Base-by-base conservation (phyloP, 2,113 vertebrate genomes). In the Spilogale gracilis region DNA sequence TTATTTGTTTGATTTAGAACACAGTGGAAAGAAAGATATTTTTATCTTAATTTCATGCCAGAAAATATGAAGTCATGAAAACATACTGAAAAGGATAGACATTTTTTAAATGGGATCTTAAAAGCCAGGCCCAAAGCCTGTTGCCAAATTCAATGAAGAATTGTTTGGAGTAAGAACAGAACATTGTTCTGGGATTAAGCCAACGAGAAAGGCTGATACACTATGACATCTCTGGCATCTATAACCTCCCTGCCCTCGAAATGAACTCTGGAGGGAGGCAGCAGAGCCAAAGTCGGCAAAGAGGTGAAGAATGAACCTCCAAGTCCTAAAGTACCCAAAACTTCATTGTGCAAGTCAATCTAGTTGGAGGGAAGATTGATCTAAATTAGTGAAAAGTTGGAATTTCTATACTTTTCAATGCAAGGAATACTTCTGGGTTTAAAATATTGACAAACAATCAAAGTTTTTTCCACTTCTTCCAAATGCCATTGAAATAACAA, bases 11-110 rank as follows among this genome's bases (percentile, higher is more conserved):
- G 30, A 94, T 93, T 97, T 89, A 97, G 50, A 93, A 94, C 43
- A 67, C 89, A 32, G 48, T 96, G 76, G 96, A 93, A 95, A 97
- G 67, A 87, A 86, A 95, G 87, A 96, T 89, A 96, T 89, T 97
- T 92, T 96, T 92, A 81, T 90, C 56, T 94, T 80, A 81, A 94
- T 85, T 94, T 96, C 65, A 97, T 43, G 92, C 76, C 79, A 96
- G 78, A 82, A 98, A 98, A 95, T 43, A 97, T 60, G 89, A 93
- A 97, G 83, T 96, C 79, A 98, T 87, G 56, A 97, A 96, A 98
- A 96, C 89, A 88, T 20, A 25, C 67, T 92, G 48, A 93, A 94
- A 58, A 95, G 81, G n/a, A 86, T 67, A 83, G 54, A 54, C 85
- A 61, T 96, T 97, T 98, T 89, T 91, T 83, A 87, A 96, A 94